phyloP scores from a whole-genome alignment of 2,888 invertebrate genomes.

The Plebejus anna region DNA sequence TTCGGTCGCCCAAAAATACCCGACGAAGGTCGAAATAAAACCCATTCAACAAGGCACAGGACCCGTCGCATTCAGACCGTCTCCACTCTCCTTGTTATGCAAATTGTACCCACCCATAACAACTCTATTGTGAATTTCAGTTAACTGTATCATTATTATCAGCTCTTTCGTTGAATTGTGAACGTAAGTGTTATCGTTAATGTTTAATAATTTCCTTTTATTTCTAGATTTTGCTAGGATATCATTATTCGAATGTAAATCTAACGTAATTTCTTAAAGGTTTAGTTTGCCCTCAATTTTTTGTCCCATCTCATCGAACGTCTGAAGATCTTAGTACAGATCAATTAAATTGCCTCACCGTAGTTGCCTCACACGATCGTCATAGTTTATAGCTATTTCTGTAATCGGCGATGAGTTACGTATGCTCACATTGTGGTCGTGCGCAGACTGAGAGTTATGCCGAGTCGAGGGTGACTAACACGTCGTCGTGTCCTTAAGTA shows the following conservation, averaged over 20 bases:
- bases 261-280: neutral
- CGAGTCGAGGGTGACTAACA: slow-evolving; percentile 18
- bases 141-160: slow-evolving; percentile 7
- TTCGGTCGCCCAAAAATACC: slow-evolving; percentile 35
- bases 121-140: slow-evolving; percentile 11
- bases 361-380: neutral
- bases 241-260: neutral
- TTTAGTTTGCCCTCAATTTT: neutral
- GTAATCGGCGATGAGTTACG: slow-evolving; percentile 18
- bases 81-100: slow-evolving; percentile 38
- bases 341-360: neutral
- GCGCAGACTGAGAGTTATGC: slow-evolving; percentile 14
- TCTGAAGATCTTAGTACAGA: neutral
- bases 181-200: neutral
- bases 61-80: slow-evolving; percentile 10
- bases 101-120: slow-evolving; percentile 33
- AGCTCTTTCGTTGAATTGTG: neutral
- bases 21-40: slow-evolving; percentile 33
- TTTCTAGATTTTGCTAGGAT: neutral
- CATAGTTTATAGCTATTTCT: slow-evolving; percentile 4
- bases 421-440: slow-evolving; percentile 15
- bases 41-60: slow-evolving; percentile 15
- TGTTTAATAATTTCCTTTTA: neutral
- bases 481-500: slow-evolving; percentile 9
- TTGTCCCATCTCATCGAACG: neutral